These are phyloP conservation scores for Candoia aspera DNA, from an alignment of 2,113 vertebrate species.

Conservation along the genomic window DNA sequence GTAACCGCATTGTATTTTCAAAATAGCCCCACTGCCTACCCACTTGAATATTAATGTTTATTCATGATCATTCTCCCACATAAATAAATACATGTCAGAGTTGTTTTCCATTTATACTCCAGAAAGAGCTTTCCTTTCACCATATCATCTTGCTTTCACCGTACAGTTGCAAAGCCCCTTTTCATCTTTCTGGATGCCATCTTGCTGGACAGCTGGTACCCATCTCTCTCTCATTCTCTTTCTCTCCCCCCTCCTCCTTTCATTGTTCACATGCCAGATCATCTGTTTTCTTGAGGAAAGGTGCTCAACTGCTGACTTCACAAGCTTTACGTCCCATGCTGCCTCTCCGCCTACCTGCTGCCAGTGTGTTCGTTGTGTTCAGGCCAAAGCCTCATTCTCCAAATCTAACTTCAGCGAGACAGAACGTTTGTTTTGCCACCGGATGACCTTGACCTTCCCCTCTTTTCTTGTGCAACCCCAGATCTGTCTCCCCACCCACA, in stretches of 20 bases:
- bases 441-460: background rate
- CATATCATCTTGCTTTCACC: background rate
- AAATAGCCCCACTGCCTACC: background rate
- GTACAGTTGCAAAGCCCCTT: background rate
- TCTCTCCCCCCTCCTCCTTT: accelerated
- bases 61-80: background rate
- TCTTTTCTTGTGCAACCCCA: background rate
- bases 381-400: background rate
- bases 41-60: background rate
- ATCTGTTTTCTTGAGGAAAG: too few species aligned
- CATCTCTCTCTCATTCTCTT: background rate
- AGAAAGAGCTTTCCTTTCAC: background rate
- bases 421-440: background rate
- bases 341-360: background rate
- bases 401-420: background rate
- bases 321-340: background rate
- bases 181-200: background rate
- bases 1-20: background rate
- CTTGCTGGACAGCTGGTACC: background rate
- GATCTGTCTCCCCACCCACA: background rate
- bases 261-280: background rate
- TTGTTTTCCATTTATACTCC: background rate
- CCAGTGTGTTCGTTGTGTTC: background rate
- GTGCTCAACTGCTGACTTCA: too few species aligned
- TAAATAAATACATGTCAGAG: background rate